Evolutionary conservation across 2,888 invertebrate species (phyloP).

Genomic region (Cantharis lateralis): DNA sequence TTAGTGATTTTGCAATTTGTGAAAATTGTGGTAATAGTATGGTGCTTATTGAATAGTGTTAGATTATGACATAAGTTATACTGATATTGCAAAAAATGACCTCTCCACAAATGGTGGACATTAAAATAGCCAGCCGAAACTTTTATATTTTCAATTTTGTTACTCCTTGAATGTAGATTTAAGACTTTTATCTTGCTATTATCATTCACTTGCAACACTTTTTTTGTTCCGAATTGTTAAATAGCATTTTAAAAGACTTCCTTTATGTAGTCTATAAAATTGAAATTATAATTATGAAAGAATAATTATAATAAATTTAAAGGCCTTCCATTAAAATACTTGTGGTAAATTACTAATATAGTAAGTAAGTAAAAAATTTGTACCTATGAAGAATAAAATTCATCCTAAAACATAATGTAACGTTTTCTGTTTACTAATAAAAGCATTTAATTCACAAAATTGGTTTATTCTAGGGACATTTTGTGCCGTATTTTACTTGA

Average conservation of each 20-base stretch:
- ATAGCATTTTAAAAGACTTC: neutral
- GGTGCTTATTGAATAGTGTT: neutral
- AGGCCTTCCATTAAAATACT: neutral
- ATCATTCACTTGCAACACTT: neutral
- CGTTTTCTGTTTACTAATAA: constrained; percentile 1
- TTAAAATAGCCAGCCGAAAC: neutral
- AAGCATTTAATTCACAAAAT: neutral
- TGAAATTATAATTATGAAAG: neutral
- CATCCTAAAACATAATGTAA: neutral
- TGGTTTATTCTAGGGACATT: neutral
- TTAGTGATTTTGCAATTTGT: neutral
- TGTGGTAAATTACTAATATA: neutral
- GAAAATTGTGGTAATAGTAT: neutral
- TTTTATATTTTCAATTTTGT: neutral
- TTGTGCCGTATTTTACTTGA: no score
- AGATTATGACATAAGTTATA: neutral
- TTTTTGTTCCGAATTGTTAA: neutral
- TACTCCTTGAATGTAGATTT: neutral
- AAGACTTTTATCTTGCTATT: neutral
- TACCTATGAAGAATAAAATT: neutral
- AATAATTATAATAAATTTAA: neutral
- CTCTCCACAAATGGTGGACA: neutral
- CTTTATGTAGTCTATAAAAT: neutral
- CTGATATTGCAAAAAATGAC: neutral
- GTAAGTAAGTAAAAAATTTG: neutral